Evolutionary conservation across 2,797 vertebrate species (phyloP), one percentile per base, ranked within the genome.

Genomic region (Urocyon cinereoargenteus): DNA sequence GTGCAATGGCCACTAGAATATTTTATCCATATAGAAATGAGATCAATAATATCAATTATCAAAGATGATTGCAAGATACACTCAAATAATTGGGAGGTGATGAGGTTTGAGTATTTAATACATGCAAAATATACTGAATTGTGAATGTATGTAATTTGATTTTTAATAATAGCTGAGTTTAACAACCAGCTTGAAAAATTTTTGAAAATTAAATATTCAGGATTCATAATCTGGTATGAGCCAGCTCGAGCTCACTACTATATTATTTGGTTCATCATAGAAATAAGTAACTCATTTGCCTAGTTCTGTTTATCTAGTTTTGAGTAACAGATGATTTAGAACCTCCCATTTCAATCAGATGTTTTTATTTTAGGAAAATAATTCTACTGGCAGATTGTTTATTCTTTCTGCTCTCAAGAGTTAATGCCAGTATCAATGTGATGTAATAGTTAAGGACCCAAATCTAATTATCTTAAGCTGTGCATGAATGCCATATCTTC

Each of bases 41-140:
- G 68, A 9, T 55, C 75, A 92, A 64, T 61, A 22, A 31, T 81
- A 57, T 51, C 36, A 62, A 40, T 72, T 72, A 79, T 24, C 62
- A 77, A 91, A 55, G 1, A 90, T 89, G 92, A 78, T 34, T 70
- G 10, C 90, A 91, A 82, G 4, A 12, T 66, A 34, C 57, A 61
- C 1, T 91, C 93, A 93, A 81, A 87, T 89, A 95, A 95, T 81
- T 85, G 84, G n/a, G 36, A 95, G 78, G 31, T 94, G n/a, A 59
- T 78, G 59, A 73, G 12, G 19, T 75, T 85, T 84, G 4, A 70
- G 1, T 72, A 66, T 86, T 96, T 86, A 36, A 81, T 70, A 90
- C 5, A 34, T 51, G 24, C 2, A 75, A 19, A 92, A 79, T 62
- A 40, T 26, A 40, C 57, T 83, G 51, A 64, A 66, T 79, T 68